Base-by-base conservation (phyloP, 2,113 vertebrate species). In the Piprites chloris region DNA sequence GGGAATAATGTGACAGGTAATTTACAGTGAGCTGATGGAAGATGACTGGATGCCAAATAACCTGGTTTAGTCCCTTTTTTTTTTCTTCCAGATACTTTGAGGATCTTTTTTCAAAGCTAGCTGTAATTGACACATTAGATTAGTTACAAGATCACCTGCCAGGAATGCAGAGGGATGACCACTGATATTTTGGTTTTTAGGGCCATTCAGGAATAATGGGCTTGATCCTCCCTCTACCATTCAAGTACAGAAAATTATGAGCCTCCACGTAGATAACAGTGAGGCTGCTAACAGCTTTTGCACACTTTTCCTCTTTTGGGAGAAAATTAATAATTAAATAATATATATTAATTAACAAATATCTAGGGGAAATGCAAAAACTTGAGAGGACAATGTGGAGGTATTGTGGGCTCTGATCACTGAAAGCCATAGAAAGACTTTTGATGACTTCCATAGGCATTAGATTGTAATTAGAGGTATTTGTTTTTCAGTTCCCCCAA, bases 41-140 rank as follows among this genome's bases (percentile, higher is more conserved):
- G 76, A 35, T 96, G 85, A 90, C 71, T 82, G 58, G 73, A 84
- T 95, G 71, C 85, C 94, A 97, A 90, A 95, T 94, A 95, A 55
- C 26, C 20, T 83, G 59, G 46, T 58, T 75, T 94, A 69, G 39
- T 81, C 66, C 42, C 66, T 11, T 33, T 72, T 78, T 76, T 56
- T 85, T 58, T 61, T 21, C 15, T 55, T 77, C 39, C 47, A 63
- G 33, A 88, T 68, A 41, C 33, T 86, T 67, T 30, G 49, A 90
- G 44, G 33, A 68, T 66, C 32, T 96, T 89, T 66, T 66, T 55
- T 30, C 59, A 82, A 96, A 79, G 78, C 65, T 76, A 63, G 14
- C 46, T 93, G 46, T 69, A 95, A 95, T 75, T 85, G 90, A 89
- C 85, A 88, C 85, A 23, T 93, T 50, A 72, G 41, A 87, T 97